Evolutionary conservation across 2,888 invertebrate genomes (phyloP), one percentile per base, ranked within the genome.

Genomic region (Bombylius major): DNA sequence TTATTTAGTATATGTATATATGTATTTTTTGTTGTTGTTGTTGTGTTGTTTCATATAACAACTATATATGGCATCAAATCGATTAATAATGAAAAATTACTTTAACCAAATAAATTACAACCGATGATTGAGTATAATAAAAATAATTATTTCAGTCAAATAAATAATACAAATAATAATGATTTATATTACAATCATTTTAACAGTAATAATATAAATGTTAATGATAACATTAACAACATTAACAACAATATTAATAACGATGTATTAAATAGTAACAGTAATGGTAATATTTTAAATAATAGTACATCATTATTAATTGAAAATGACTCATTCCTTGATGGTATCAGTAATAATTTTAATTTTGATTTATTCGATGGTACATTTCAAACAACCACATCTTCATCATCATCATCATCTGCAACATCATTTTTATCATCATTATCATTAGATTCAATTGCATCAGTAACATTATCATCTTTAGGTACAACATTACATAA

Each of bases 51-150:
- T 3, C 23, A 23, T 23, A 23, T n/a, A n/a, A n/a, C n/a, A n/a
- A n/a, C n/a, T n/a, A n/a, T 23, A 23, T 23, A 23, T 23, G 23
- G 23, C 23, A 23, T 23, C 23, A 23, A 23, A 23, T 23, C 5
- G 7, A 46, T 33, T 39, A 55, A 55, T 47, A 55, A 55, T 55
- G 55, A 50, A 47, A 39, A 45, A 55, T 47, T 47, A 55, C 47
- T 50, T 32, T 39, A 46, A 47, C 34, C 23, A 51, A 48, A 55
- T 36, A 59, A 49, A 51, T 46, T 36, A 46, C 56, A 56, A 60
- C 60, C 58, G 60, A 60, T 60, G 60, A 60, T 60, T 58, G 58
- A 58, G 49, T 46, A 53, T 55, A 60, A 58, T 53, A 56, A 53
- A 51, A 56, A 50, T 13, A 56, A 50, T 56, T 39, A 56, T 53